Conservation (phyloP, 2,797 vertebrate genomes). For the Sternarchorhynchus goeldii region DNA sequence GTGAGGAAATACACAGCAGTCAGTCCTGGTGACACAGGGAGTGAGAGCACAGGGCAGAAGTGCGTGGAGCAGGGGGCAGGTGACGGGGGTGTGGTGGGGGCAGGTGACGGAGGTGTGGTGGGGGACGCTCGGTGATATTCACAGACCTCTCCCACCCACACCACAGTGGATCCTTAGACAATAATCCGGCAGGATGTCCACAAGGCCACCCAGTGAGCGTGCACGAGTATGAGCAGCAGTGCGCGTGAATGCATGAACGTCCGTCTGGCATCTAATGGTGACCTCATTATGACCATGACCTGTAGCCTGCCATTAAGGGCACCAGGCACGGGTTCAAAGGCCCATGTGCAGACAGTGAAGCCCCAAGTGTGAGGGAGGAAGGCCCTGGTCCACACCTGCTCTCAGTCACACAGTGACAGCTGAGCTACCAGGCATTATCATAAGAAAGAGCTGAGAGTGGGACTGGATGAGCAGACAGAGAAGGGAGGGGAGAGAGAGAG, state of each 20-base stretch:
- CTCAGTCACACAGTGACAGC: neutral
- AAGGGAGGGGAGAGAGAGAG: conserved; percentile 5
- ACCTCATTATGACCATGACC: conserved; percentile 23
- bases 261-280: conserved; percentile 23
- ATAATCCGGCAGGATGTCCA: conserved; percentile 39
- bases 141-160: conserved; percentile 25
- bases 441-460: conserved; percentile 35
- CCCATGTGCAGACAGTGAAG: neutral
- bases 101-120: no score
- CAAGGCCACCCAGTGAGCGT: conserved; percentile 46
- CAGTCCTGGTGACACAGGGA: no score
- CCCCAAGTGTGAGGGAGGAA: conserved; percentile 16
- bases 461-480: neutral
- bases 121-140: no score
- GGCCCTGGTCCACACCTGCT: neutral
- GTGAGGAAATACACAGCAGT: neutral
- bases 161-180: conserved; percentile 33
- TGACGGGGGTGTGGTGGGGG: no score
- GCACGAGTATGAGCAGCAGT: neutral
- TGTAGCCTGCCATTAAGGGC: conserved; percentile 20
- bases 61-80: neutral
- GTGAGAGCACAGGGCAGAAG: no score
- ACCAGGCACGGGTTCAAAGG: conserved; percentile 26
- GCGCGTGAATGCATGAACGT: conserved; percentile 24
- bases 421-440: conserved; percentile 36